These are phyloP conservation scores for Nyctalus aviator DNA, from an alignment of 2,797 vertebrate species.

Conservation along the genomic window DNA sequence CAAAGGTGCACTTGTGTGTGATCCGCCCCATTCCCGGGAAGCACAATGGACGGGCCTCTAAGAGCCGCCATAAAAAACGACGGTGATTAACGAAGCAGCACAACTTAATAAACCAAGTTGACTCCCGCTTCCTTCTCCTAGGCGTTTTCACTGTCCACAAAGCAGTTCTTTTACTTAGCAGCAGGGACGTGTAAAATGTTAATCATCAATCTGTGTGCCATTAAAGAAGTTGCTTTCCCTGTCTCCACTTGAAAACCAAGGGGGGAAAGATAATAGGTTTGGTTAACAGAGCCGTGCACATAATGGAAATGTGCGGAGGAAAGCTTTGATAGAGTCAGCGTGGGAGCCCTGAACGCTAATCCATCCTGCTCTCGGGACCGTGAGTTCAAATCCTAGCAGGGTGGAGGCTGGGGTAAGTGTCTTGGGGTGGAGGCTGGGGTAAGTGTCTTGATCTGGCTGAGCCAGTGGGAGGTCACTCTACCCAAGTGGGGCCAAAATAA, in stretches of 20 bases:
- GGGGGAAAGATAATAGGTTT: conserved; percentile 89
- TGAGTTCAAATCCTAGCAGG: conserved; percentile 80
- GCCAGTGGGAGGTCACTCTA: conserved; percentile 15
- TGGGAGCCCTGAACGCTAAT: conserved; percentile 84
- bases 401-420: conserved; percentile 64
- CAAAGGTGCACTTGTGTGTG: conserved; percentile 90
- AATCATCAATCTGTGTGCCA: conserved; percentile 90
- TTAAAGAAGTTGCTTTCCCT: conserved; percentile 90
- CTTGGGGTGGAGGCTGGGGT: conserved; percentile 54
- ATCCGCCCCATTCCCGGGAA: conserved; percentile 87
- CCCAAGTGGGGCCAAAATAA: conserved; percentile 64
- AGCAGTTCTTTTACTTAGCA: conserved; percentile 89
- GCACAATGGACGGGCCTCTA: conserved; percentile 88
- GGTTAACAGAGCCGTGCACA: conserved; percentile 89
- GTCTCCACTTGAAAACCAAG: conserved; percentile 89
- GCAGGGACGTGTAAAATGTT: conserved; percentile 90
- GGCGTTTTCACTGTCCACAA: conserved; percentile 89
- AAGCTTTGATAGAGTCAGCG: conserved; percentile 85
- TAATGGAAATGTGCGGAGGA: conserved; percentile 86
- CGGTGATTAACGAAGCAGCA: conserved; percentile 90
- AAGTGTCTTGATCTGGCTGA: conserved; percentile 60
- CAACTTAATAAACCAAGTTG: conserved; percentile 89
- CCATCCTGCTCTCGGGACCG: conserved; percentile 81
- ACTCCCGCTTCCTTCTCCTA: conserved; percentile 86
- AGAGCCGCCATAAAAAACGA: conserved; percentile 88